Base-by-base conservation (phyloP, 2,113 vertebrate species). In the Gadus chalcogrammus region DNA sequence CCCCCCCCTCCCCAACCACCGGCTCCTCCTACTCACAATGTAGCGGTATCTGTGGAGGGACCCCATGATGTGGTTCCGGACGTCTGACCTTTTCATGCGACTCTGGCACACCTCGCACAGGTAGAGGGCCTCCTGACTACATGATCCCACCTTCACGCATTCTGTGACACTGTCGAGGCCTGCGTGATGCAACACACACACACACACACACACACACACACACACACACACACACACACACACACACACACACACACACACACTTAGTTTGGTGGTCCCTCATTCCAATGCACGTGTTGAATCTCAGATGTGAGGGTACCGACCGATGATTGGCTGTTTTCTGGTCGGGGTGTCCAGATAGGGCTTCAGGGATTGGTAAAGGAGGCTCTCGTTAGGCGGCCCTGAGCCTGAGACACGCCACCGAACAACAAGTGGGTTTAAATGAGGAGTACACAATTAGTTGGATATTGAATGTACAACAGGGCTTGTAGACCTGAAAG, bases 281-380 rank as follows among this genome's bases (percentile, higher is more conserved):
- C 20, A 11, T 16, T 15, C 5, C 17, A 16, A 63, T 28, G 0
- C 22, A 15, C 61, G 6, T 35, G 31, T 7, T 35, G 31, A 35
- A 35, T 13, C 20, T 13, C 61, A 62, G 42, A 64, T 48, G 61
- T 55, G 13, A 55, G 61, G 18, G 48, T n/a, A 73, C 78, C 66
- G 16, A 90, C 90, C 90, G 69, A 91, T 88, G 0, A 90, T 88
- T 56, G 90, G 89, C 56, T 91, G 90, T 5, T 87, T 72, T 77
- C 90, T 78, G 63, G 42, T 74, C 63, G 73, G 78, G 75, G 80
- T 88, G 79, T 70, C 81, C 65, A 91, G 73, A 75, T 90, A 90
- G 12, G 28, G 38, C 65, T 65, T 79, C 66, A 91, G 76, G 35
- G 88, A 89, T 13, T 85, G 64, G 7, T 81, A 80, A 68, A 91